Evolutionary conservation across 53 echinoderm and acorn worm species (phyloP), one percentile per base, ranked within the genome.

Genomic region (Holothuria scabra): DNA sequence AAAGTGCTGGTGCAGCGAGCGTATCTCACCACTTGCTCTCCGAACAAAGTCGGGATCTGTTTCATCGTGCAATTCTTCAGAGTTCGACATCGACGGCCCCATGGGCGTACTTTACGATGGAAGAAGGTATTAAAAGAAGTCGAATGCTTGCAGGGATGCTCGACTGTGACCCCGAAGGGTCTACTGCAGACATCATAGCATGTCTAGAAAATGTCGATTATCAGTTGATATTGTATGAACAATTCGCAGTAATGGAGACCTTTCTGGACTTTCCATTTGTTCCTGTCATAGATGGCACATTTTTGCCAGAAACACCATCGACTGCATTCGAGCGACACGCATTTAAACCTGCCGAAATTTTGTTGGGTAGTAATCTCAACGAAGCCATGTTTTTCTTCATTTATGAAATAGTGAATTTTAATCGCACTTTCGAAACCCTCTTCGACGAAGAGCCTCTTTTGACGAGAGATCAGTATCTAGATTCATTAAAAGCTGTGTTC

Each of bases 1-100:
- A 96, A 71, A 96, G 96, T 72, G 96, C 96, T 13, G 96, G 96
- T 13, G 91, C 94, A 8, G 96, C 93, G 4, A 94, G 93, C 56
- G 92, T 96, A n/a, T 59, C 90, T 16, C 60, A 90, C 9, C 96
- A 94, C 60, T 70, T 94, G 87, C 74, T 96, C 13, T 96, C 96
- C 0, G 94, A 94, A 4, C 69, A 86, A 20, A 94, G 92, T 66
- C 86, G 84, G 13, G 37, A 81, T 31, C 88, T 94, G 10, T 97
- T 97, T 32, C 86, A 90, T 33, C 60, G 97, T 28, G 97, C 87
- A 12, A 92, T 92, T 38, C 85, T 97, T 55, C 92, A 97, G 31
- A 97, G 97, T 74, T 82, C 93, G 4, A 79, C 90, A 0, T 60
- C 92, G 13, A 92, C 88, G 5, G 90, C 90, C 0, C 97, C 93